Evolutionary conservation across 2,797 vertebrate genomes (phyloP), one percentile per base, ranked within the genome.

Genomic region (Melopsittacus undulatus): DNA sequence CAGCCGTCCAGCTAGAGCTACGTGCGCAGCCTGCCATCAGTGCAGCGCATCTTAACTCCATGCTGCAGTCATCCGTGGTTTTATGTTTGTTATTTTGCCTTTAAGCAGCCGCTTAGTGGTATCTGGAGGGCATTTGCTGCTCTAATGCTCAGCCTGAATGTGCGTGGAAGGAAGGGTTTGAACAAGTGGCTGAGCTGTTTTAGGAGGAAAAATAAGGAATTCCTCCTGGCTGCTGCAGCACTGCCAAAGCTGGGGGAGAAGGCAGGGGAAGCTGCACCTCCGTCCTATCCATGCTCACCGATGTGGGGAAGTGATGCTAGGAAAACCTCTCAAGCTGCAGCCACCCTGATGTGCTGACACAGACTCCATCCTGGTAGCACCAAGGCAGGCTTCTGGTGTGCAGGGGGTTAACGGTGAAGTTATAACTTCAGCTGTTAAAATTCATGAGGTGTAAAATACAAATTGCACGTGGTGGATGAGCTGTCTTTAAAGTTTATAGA

Each of bases 361-460:
- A n/a, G 56, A 67, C 43, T 22, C 66, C 0, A 0, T n/a, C 46
- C 91, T 63, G 4, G 6, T 45, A 43, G 56, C 0, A 18, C 90
- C 68, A 11, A 22, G 72, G 77, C 72, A 59, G n/a, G 56, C 7
- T 5, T 26, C 23, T 1, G 0, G 93, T 16, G 5, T 82, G 18
- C 34, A 21, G 52, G 40, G 96, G 96, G 97, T 98, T 98, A 98
- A 97, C 69, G 30, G 91, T 16, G 40, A 63, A 96, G 97, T 97
- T 96, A 85, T 88, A 96, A 96, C 97, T 96, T 95, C 0, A 72
- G 95, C 95, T 89, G 91, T 97, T 98, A 98, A 97, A 98, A 97
- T 98, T 98, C 97, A 98, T 97, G 97, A 98, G 95, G 96, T 97
- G 96, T 92, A 95, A 93, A 94, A 94, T 90, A 95, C 97, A 95